These are phyloP conservation scores for Crotophaga sulcirostris DNA, from an alignment of 2,113 vertebrate species.

Conservation along the genomic window DNA sequence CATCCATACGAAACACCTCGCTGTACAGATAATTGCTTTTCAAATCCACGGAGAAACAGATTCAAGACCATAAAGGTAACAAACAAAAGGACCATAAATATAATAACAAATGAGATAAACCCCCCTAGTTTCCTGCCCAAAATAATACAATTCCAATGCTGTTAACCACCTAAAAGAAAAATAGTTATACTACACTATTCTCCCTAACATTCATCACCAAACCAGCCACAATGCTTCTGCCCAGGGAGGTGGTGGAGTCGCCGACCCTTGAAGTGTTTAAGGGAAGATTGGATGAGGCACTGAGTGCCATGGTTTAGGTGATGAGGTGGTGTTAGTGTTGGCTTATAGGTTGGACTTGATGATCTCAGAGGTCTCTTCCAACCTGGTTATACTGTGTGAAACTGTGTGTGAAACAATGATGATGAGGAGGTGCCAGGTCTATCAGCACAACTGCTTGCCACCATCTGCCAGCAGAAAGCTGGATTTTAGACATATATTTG, in stretches of 20 bases:
- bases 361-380: too few relatives aligned
- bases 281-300: too few relatives aligned
- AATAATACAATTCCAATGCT: background rate
- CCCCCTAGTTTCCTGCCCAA: background rate
- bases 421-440: background rate
- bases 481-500: background rate
- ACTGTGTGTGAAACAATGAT: too few relatives aligned
- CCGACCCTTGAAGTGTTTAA: too few relatives aligned
- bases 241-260: too few relatives aligned
- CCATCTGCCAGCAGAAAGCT: background rate
- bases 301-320: too few relatives aligned
- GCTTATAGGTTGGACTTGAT: too few relatives aligned
- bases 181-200: background rate
- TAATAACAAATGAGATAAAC: background rate
- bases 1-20: background rate
- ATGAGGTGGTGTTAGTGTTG: too few relatives aligned
- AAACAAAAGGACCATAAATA: background rate
- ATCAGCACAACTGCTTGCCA: background rate
- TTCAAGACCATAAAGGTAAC: background rate
- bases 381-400: too few relatives aligned
- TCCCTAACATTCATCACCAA: background rate
- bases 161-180: background rate
- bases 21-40: background rate
- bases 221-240: background rate
- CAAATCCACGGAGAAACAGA: background rate